These are phyloP conservation scores for Microplitis deprimator DNA, from an alignment of 2,888 invertebrate species.

Conservation along the genomic window DNA sequence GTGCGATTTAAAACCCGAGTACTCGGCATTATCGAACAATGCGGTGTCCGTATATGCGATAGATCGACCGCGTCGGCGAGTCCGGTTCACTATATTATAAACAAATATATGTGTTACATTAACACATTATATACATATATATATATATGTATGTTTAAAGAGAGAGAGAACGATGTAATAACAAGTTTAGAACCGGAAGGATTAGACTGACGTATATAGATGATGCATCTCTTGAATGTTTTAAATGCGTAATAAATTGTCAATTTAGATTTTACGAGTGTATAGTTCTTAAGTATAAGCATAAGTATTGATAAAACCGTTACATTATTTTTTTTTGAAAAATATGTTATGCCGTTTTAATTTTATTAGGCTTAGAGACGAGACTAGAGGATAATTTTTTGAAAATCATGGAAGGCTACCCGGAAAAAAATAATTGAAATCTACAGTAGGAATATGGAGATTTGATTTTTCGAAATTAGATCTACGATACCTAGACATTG, in stretches of 20 bases:
- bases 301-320: neutral
- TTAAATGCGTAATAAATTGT: neutral
- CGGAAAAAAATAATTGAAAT: no score
- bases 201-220: conserved; percentile 11
- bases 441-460: no score
- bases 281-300: neutral
- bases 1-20: conserved; percentile 44
- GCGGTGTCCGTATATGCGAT: conserved; percentile 48
- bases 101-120: conserved; percentile 10
- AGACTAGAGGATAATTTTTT: no score
- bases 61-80: conserved; percentile 28
- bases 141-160: neutral
- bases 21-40: conserved; percentile 65
- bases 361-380: no score
- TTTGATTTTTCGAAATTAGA: no score
- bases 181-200: conserved; percentile 7
- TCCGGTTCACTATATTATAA: conserved; percentile 39
- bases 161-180: conserved; percentile 2
- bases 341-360: no score
- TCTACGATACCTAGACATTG: no score
- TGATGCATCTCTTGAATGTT: conserved; percentile 3
- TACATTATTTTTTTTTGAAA: no score
- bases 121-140: neutral
- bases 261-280: neutral
- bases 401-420: no score